phyloP scores from a whole-genome alignment of 92 coral and sea anemone genomes.

The Heteractis magnifica region DNA sequence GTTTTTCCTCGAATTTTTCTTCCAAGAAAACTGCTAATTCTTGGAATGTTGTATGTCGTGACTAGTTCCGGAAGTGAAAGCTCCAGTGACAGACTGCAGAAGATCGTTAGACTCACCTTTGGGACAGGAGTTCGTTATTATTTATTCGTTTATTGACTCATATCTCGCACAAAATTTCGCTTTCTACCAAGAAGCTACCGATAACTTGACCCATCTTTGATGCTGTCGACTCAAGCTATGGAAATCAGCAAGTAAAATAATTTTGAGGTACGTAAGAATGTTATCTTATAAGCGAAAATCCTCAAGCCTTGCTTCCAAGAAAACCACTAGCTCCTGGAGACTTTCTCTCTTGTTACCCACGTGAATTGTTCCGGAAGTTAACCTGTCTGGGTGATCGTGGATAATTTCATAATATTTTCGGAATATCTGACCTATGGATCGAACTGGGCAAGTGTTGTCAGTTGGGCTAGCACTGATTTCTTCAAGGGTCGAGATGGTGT shows the following conservation, averaged over 20 bases:
- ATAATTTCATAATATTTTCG: too few relatives aligned
- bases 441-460: too few relatives aligned
- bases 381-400: too few relatives aligned
- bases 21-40: not conserved
- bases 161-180: not conserved
- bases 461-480: too few relatives aligned
- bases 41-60: not conserved
- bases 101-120: not conserved
- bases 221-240: not conserved
- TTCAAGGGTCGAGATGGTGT: too few relatives aligned
- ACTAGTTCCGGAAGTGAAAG: not conserved
- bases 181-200: not conserved
- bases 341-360: too few relatives aligned
- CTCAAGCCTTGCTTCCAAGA: not conserved
- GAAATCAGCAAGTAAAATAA: not conserved
- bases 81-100: not conserved
- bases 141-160: too few relatives aligned
- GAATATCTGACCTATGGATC: too few relatives aligned
- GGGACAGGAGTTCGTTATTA: too few relatives aligned
- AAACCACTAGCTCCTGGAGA: too few relatives aligned
- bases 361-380: too few relatives aligned
- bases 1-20: not conserved
- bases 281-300: not conserved
- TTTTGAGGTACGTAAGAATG: not conserved
- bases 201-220: not conserved